Base-by-base conservation (phyloP, 2,113 vertebrate genomes). In the Narcine bancroftii region DNA sequence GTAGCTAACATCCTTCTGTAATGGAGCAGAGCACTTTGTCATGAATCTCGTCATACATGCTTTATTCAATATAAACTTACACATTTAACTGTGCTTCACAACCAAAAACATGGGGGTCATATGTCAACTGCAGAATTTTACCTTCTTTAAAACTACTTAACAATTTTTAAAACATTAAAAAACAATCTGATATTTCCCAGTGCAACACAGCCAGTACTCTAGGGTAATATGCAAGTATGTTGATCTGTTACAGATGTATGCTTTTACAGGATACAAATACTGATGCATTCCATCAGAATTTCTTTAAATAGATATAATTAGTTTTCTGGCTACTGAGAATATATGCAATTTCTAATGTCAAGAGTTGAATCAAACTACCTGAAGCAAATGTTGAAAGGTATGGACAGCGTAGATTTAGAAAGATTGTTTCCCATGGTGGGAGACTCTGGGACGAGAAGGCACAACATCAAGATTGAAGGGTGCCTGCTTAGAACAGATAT, bases 61-160 rank as follows among this genome's bases (percentile, higher is more conserved):
- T 39, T 42, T 89, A 65, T 91, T 91, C 13, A 33, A 19, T 36
- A n/a, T 65, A 39, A 6, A 56, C 56, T 89, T 24, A 65, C 63
- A 65, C 10, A 13, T 29, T 91, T 71, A 91, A 69, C 19, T 17
- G 24, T 15, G 65, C 63, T 69, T 47, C 29, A 29, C 15, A 47
- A 42, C 89, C 24, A 69, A 36, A 39, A 71, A 42, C 81, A 87
- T 87, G 81, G 81, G 36, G 33, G 33, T 63, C 33, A 60, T 60
- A n/a, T 87, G 53, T 87, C 81, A 87, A 21, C 81, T 60, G 81
- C 53, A 63, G 81, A 87, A 87, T 60, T 87, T 36, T 87, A 36
- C 81, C 81, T 87, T 60, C 81, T 63, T 60, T 87, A 87, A 63
- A 87, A 60, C 53, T 39, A 87, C 81, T 87, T 87, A 87, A 87